Evolutionary conservation across 2,113 vertebrate genomes (phyloP).

Genomic region (Fulmarus glacialis): DNA sequence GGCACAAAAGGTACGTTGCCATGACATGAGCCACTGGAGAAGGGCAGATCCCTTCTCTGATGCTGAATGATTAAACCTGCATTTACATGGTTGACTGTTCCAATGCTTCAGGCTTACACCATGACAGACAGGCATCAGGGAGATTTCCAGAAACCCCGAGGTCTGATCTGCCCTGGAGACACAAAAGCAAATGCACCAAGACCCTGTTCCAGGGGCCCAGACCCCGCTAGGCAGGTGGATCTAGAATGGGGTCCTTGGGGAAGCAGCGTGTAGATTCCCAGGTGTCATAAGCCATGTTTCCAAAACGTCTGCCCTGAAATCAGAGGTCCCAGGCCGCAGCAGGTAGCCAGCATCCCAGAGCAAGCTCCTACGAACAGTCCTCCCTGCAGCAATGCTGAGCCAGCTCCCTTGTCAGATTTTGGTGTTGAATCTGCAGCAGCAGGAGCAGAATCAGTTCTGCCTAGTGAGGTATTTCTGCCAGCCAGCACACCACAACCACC

Average conservation of each 20-base stretch:
- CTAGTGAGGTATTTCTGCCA: accelerated
- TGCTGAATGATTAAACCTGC: neutral
- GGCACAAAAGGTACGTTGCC: accelerated
- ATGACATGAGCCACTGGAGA: neutral
- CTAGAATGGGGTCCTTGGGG: too few species aligned
- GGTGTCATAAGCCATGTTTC: neutral
- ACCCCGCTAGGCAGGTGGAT: neutral
- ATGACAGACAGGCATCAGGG: neutral
- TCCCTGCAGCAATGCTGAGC: neutral
- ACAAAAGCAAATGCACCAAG: neutral
- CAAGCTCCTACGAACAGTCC: neutral
- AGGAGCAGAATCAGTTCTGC: neutral
- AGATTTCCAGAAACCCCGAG: neutral
- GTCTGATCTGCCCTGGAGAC: neutral
- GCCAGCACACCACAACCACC: accelerated
- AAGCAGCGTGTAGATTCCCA: neutral
- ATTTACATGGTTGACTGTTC: neutral
- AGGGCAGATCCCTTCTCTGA: neutral
- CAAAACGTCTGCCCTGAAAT: neutral
- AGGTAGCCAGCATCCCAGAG: neutral
- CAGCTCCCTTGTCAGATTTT: neutral
- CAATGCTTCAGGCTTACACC: neutral
- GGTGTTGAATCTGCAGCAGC: neutral
- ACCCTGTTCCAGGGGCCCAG: neutral
- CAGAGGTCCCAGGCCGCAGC: neutral